These are phyloP conservation scores for Dexiosoma caninum DNA, from an alignment of 2,888 invertebrate species.

Conservation along the genomic window DNA sequence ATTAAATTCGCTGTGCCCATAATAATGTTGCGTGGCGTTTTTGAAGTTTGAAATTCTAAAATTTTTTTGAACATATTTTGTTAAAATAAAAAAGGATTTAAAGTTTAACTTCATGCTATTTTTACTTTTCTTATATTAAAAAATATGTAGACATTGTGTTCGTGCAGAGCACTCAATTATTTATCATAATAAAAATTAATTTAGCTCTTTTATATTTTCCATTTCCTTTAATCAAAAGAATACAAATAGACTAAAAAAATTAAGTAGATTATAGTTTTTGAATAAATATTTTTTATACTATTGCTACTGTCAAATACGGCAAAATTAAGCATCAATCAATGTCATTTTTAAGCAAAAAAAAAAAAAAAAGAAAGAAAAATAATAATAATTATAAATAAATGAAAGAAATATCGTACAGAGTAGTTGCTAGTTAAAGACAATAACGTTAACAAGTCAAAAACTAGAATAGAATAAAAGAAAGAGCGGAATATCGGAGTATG, in stretches of 20 bases:
- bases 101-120: no score
- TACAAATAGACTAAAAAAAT: conserved; percentile 1
- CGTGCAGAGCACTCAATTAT: neutral
- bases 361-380: no score
- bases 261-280: conserved; percentile 24
- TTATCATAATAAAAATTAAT: conserved; percentile 36
- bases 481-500: neutral
- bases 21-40: no score
- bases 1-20: no score
- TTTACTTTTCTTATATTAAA: no score
- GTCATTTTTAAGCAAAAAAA: conserved; percentile 16
- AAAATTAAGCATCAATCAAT: conserved; percentile 51
- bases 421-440: neutral
- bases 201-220: neutral
- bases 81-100: no score
- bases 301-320: neutral
- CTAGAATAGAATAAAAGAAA: neutral
- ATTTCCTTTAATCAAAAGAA: conserved; percentile 9
- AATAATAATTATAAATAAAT: neutral
- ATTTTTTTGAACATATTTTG: no score
- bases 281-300: neutral
- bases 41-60: no score
- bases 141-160: no score
- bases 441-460: neutral
- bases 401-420: neutral